Evolutionary conservation across 2,113 vertebrate species (phyloP).

Genomic region (Cinclus cinclus): DNA sequence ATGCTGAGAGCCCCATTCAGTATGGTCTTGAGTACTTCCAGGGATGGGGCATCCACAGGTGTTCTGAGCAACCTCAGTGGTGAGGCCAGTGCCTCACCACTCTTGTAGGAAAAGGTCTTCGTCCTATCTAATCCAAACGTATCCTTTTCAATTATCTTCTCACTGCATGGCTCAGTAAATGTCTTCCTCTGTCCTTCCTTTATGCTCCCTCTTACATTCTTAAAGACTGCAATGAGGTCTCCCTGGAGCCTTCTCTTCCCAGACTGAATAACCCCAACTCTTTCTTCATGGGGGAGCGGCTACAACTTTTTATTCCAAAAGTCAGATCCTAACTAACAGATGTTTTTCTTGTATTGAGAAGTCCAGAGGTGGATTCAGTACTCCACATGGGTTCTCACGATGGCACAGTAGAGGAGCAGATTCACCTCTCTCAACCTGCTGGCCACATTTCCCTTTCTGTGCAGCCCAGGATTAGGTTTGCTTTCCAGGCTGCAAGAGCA

Average conservation of each 20-base stretch:
- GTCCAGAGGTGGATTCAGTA: background rate
- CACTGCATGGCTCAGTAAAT: background rate
- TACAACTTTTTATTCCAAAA: background rate
- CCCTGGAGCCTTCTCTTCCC: background rate
- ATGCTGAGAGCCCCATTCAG: background rate
- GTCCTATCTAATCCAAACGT: background rate
- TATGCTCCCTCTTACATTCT: background rate
- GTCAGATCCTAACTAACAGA: background rate
- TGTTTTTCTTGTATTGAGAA: background rate
- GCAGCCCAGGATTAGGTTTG: background rate
- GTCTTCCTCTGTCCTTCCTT: background rate
- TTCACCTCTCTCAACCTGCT: background rate
- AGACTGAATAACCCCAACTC: background rate
- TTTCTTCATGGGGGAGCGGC: accelerated
- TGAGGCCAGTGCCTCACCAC: background rate
- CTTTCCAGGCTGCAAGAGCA: background rate
- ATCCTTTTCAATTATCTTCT: background rate
- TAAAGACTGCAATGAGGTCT: background rate
- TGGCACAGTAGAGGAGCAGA: background rate
- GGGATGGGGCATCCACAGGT: background rate
- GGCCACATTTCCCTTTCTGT: background rate
- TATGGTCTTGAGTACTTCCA: background rate
- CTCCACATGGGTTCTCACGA: background rate
- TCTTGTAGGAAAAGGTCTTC: background rate
- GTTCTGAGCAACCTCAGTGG: background rate